These are phyloP conservation scores for Oxycera nigricornis DNA, from an alignment of 2,888 invertebrate genomes.

Conservation along the genomic window DNA sequence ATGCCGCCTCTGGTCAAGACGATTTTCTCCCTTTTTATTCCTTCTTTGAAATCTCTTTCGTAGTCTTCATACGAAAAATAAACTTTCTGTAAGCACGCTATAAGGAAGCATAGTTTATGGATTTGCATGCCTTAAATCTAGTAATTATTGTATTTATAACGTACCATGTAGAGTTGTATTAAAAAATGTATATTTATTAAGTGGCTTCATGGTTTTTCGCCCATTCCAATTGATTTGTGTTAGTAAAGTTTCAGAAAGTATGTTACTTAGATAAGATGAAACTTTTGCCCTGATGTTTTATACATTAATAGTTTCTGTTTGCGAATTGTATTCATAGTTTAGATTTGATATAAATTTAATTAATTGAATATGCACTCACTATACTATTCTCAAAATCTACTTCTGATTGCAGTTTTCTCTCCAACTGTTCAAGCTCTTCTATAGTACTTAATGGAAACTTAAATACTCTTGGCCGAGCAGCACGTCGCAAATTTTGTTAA, in stretches of 20 bases:
- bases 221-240: not conserved
- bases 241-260: not conserved
- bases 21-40: no score
- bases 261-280: not conserved
- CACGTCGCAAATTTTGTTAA: not conserved
- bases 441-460: not conserved
- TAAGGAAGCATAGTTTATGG: no score
- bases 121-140: no score
- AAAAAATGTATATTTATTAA: constrained; percentile 3
- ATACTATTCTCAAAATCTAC: not conserved
- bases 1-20: no score
- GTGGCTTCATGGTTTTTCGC: not conserved
- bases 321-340: not conserved
- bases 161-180: not conserved
- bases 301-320: not conserved
- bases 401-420: not conserved
- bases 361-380: not conserved
- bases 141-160: no score
- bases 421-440: not conserved
- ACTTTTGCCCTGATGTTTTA: not conserved
- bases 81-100: no score
- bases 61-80: no score
- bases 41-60: no score
- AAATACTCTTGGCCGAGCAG: not conserved
- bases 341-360: not conserved